phyloP scores from a whole-genome alignment of 2,113 vertebrate genomes.

The Rhagologus leucostigma region DNA sequence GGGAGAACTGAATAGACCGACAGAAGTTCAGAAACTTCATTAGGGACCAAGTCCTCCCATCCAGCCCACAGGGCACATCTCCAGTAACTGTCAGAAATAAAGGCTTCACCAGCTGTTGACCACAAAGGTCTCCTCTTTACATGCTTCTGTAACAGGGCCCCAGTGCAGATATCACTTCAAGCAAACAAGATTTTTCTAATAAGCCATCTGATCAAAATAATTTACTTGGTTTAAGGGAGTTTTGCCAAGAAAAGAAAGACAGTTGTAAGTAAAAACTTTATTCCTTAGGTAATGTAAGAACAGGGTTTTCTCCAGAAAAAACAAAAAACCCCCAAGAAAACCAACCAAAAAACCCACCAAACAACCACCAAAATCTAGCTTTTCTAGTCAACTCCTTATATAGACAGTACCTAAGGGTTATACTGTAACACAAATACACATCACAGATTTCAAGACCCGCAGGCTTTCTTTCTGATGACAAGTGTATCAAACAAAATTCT shows the following conservation, averaged over 20 bases:
- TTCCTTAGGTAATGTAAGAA: background rate
- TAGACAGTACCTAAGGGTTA: background rate
- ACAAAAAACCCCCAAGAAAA: background rate
- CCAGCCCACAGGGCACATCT: background rate
- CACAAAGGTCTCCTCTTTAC: background rate
- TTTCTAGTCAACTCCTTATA: background rate
- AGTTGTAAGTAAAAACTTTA: background rate
- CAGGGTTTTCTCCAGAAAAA: background rate
- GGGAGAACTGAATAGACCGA: conserved; percentile 19
- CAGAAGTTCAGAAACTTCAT: conserved; percentile 33
- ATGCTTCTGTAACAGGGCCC: background rate
- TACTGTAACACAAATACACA: background rate
- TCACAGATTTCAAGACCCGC: background rate
- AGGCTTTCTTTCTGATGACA: background rate
- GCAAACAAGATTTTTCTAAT: background rate
- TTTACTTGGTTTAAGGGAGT: background rate
- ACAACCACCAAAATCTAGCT: background rate
- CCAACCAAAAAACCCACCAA: background rate
- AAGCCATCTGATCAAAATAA: background rate
- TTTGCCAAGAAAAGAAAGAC: background rate
- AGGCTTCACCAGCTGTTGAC: background rate
- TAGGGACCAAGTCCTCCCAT: conserved; percentile 10
- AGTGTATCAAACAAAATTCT: background rate
- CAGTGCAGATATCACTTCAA: background rate
- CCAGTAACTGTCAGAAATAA: conserved; percentile 27